Percentiles rank a stretch among this genome's conserved stretches.
Evolutionary conservation across 2,113 vertebrate genomes (phyloP).

Genomic region (Picathartes gymnocephalus): DNA sequence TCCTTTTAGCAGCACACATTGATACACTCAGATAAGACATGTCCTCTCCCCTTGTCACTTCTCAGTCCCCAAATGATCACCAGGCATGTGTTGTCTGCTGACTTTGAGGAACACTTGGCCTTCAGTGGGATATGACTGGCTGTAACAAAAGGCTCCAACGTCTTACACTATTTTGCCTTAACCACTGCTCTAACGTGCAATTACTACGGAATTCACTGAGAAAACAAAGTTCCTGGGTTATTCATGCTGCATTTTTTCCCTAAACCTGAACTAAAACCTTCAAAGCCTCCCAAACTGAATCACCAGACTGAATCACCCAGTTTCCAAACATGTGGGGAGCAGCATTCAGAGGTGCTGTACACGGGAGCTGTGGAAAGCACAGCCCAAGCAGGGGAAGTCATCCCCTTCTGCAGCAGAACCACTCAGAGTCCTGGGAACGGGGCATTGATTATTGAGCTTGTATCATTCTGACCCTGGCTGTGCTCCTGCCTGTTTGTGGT

Average conservation of each 20-base stretch:
- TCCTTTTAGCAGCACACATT: background rate
- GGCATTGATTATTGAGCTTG: background rate
- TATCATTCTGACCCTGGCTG: background rate
- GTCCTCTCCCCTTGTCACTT: background rate
- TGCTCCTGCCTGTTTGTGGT: rapidly evolving
- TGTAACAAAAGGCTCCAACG: background rate
- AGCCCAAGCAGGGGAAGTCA: background rate
- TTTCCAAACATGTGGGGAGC: background rate
- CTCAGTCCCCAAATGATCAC: background rate
- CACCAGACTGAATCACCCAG: background rate
- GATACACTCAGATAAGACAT: background rate
- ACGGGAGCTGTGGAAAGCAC: background rate
- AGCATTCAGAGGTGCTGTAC: background rate
- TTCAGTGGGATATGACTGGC: background rate
- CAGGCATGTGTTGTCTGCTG: background rate
- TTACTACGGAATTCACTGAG: background rate
- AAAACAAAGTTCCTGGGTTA: constrained; percentile 22
- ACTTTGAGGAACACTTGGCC: background rate
- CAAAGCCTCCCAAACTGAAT: constrained; percentile 5
- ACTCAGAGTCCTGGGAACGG: background rate
- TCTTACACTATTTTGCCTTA: background rate
- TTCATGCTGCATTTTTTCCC: background rate
- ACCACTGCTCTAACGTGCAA: background rate
- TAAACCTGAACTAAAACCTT: constrained; percentile 23
- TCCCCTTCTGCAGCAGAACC: background rate